Conservation (phyloP, 2,797 vertebrate species). For the Pteronotus mesoamericanus region DNA sequence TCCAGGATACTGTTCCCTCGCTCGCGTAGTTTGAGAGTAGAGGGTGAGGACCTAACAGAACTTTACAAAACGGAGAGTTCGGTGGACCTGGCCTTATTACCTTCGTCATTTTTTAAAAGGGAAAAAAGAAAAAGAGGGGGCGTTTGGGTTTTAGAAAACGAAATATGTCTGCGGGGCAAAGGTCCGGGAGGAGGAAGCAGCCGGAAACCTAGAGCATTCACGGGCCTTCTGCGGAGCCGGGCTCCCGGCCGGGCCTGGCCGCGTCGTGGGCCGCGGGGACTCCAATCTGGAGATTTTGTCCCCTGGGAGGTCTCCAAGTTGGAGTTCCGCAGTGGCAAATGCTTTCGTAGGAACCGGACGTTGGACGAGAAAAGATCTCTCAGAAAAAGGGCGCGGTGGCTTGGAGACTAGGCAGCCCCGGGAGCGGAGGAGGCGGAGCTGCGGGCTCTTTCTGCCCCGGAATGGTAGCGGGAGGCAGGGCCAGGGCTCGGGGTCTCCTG, state of each 20-base stretch:
- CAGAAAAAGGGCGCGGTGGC: neutral
- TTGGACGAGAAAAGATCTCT: neutral
- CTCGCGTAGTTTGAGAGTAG: neutral
- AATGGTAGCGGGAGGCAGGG: neutral
- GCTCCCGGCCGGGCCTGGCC: accelerated
- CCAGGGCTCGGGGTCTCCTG: neutral
- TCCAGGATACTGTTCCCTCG: neutral
- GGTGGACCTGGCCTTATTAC: neutral
- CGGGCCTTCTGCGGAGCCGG: neutral
- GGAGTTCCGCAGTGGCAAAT: neutral
- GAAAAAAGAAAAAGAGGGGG: neutral
- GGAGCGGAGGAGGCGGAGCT: neutral
- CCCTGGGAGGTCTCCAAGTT: neutral
- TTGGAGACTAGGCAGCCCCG: accelerated
- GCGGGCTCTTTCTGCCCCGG: neutral
- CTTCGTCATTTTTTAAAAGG: neutral
- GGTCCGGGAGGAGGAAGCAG: neutral
- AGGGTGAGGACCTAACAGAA: neutral
- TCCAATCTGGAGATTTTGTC: neutral
- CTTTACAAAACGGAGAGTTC: neutral
- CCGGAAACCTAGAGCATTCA: neutral
- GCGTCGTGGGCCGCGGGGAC: neutral
- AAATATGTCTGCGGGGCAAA: neutral
- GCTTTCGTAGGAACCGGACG: neutral
- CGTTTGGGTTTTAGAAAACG: neutral